Evolutionary conservation across 2,797 vertebrate genomes (phyloP), one percentile per base, ranked within the genome.

Genomic region (Lateolabrax maculatus): DNA sequence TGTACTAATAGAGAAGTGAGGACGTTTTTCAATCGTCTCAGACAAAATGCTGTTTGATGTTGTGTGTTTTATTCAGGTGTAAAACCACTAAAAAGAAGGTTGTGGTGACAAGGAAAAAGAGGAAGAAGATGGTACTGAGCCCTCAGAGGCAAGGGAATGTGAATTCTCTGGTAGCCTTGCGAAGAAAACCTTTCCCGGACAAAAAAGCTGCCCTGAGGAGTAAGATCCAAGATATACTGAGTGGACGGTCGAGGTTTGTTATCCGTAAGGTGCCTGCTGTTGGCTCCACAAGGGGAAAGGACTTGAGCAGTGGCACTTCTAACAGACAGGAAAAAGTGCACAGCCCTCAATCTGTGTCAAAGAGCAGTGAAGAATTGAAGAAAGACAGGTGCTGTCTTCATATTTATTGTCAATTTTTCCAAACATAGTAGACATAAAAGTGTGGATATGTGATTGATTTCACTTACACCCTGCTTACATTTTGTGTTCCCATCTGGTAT

Each of bases 191-290:
- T 3, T 36, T 51, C 2, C 0, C 81, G 53, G 89, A 95, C 56
- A 95, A 93, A 87, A 94, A 95, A 77, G 88, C 84, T 23, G 95
- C 76, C 3, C 71, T 96, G 49, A 95, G 72, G 86, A 95, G 78
- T 66, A 95, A 93, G 74, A 88, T 96, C 68, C 93, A 92, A 79
- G 94, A 94, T 11, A 96, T 96, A 75, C 90, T 96, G 31, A 95
- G 36, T 0, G 96, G 96, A 48, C 90, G 83, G 6, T 95, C 87
- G 0, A 91, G 95, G 55, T 96, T 95, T 70, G 91, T 96, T 19
- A 96, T 96, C 63, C 93, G 93, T 53, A 95, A 94, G 83, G 77
- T 0, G 2, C 61, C 91, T 3, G 25, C 37, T 3, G 68, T 1
- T 0, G 80, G 66, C 6, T 69, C 87, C 10, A 68, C 63, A 0